Evolutionary conservation across 2,797 vertebrate species (phyloP), one percentile per base, ranked within the genome.

Genomic region (Pseudocheirus occidentalis): DNA sequence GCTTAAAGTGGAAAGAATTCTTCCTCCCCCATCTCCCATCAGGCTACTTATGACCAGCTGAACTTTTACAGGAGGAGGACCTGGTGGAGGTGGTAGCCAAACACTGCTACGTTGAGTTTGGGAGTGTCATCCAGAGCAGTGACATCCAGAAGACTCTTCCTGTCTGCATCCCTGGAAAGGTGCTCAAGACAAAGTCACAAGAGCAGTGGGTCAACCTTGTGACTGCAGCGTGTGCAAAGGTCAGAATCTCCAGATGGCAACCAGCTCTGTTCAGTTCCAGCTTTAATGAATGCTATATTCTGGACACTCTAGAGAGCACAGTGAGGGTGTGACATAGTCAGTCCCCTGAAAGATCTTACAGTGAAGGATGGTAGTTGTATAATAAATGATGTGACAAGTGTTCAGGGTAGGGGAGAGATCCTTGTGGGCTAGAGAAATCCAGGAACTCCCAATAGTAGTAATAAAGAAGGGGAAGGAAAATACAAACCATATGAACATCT

Each of bases 191-290:
- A 94, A 99, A 99, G 97, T 97, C 99, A n/a, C 98, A 99, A 24
- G 98, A 98, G 97, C 99, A 99, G 96, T 99, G 99, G 99, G 96
- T 98, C 54, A 99, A 99, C 97, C 99, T 99, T 96, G 96, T 99
- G 97, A 98, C 98, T 97, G 98, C 98, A 0, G 98, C 99, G 95
- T 98, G 99, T 0, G 95, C 99, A 91, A 98, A 99, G 99, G 99
- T 99, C 98, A 98, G 99, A 97, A 94, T 34, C 97, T 93, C 66
- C 46, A 1, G 0, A 0, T 52, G 59, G 58, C 50, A 40, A 24
- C n/a, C n/a, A 50, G 9, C 46, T 87, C 73, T 1, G 11, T 50
- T 46, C 40, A 27, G 28, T 87, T 87, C 40, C 73, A 87, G 10
- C 13, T 87, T 87, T 28, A 87, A 87, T 9, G 28, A 40, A 3